phyloP scores from a whole-genome alignment of 2,113 vertebrate species.

The Microcebus murinus region DNA sequence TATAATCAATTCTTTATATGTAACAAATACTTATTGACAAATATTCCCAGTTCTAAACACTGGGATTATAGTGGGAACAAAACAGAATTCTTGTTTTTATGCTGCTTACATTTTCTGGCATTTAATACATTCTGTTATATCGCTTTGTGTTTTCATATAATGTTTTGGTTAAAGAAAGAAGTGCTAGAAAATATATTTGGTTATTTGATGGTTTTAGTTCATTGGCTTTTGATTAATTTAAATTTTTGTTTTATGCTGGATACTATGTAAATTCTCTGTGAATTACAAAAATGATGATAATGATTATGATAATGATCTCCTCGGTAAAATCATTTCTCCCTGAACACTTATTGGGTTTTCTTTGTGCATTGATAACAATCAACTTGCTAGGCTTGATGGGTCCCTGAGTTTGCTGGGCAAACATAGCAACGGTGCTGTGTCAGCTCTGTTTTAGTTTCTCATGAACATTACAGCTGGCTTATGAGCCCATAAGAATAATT shows the following conservation, averaged over 20 bases:
- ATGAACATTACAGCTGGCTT: background rate
- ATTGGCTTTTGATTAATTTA: background rate
- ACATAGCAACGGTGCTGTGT: background rate
- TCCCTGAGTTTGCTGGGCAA: background rate
- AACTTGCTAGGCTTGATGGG: background rate
- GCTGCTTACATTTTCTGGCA: background rate
- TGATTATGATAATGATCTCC: background rate
- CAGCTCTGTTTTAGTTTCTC: background rate
- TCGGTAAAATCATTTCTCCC: constrained; percentile 11
- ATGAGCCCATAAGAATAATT: background rate
- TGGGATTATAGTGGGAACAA: background rate
- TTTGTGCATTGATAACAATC: background rate
- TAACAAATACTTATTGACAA: background rate
- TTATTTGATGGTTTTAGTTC: background rate
- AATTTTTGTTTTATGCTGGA: constrained; percentile 4
- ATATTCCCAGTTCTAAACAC: background rate
- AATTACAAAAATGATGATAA: background rate
- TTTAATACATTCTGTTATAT: background rate
- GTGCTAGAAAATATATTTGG: background rate
- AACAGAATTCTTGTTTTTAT: background rate
- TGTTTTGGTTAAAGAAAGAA: background rate
- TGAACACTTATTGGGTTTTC: constrained; percentile 4
- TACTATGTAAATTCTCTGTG: constrained; percentile 4
- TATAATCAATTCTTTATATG: background rate
- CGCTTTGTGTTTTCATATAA: background rate